These are phyloP conservation scores for Gymnogyps californianus DNA, from an alignment of 2,113 vertebrate species.

Conservation along the genomic window DNA sequence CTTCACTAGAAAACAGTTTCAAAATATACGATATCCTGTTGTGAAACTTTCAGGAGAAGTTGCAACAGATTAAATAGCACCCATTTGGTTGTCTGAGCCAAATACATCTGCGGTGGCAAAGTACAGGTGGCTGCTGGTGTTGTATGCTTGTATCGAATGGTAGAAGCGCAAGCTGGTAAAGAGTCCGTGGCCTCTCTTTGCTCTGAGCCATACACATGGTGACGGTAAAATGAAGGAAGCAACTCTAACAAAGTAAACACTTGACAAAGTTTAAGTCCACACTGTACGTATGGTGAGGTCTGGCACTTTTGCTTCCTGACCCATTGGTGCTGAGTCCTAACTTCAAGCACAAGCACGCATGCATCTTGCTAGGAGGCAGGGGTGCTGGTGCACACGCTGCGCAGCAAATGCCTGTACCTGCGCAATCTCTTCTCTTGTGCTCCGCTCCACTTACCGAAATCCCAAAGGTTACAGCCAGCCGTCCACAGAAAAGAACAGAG, in stretches of 20 bases:
- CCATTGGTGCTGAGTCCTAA: not conserved
- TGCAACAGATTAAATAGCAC: not conserved
- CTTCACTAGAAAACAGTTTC: conserved; percentile 1
- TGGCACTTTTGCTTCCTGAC: not conserved
- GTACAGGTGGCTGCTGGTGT: not conserved
- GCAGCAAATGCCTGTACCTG: not conserved
- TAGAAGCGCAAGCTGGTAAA: rapidly evolving
- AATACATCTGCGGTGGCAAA: not conserved
- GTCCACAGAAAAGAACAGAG: not conserved
- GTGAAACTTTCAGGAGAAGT: not conserved
- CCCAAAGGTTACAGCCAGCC: not conserved
- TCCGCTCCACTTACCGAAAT: not conserved
- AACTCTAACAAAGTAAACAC: not conserved
- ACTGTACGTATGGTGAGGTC: rapidly evolving
- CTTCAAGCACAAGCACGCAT: not conserved
- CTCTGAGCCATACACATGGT: rapidly evolving
- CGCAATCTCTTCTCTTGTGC: not conserved
- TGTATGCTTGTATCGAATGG: rapidly evolving
- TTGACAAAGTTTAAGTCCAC: not conserved
- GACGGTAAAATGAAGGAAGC: not conserved
- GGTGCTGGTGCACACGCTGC: not conserved
- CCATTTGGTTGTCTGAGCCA: not conserved
- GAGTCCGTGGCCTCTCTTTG: rapidly evolving
- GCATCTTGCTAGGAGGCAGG: not conserved
- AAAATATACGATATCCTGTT: not conserved